Evolutionary conservation across 2,888 invertebrate genomes (phyloP), one percentile per base, ranked within the genome.

Genomic region (Agrenia bidenticulata): DNA sequence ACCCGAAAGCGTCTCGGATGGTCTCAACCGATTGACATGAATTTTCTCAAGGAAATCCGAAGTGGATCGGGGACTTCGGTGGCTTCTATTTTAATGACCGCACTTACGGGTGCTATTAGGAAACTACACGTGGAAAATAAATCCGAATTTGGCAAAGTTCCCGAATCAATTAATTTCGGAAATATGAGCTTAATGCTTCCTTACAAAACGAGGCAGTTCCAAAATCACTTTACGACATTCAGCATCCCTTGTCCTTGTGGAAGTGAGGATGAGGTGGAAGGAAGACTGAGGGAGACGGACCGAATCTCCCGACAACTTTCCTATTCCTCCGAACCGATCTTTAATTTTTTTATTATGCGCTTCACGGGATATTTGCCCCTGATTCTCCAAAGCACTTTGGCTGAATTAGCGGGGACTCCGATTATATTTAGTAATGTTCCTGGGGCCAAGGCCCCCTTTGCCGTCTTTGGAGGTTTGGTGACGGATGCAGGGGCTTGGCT

Each of bases 361-460:
- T 71, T 67, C 56, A 64, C 73, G 17, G 66, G 73, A 37, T 45
- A 63, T 13, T 67, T 73, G 19, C 75, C 75, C 5, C 66, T 54
- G 41, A 1, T 58, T 1, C 2, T 72, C 19, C 72, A 71, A 61
- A 67, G 68, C 21, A 23, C 60, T 13, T 37, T 75, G 15, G 50
- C 71, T 56, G 62, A 63, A 17, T 39, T 69, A 41, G 70, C 72
- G 5, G 72, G 73, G 26, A 73, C 75, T 21, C 64, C 70, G 0
- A 45, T 73, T 32, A 61, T 75, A 17, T 73, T 73, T 55, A 69
- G 69, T 32, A 75, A 75, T 54, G 50, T 75, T 41, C 75, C 75
- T 15, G 75, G 75, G 23, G 64, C 70, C 13, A 57, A 61, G 2
- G 66, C 64, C 26, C 62, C 70, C 0, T 71, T 62, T 41, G 24